Evolutionary conservation across 2,113 vertebrate genomes (phyloP), one percentile per base, ranked within the genome.

Genomic region (Marcusenius ussheri): DNA sequence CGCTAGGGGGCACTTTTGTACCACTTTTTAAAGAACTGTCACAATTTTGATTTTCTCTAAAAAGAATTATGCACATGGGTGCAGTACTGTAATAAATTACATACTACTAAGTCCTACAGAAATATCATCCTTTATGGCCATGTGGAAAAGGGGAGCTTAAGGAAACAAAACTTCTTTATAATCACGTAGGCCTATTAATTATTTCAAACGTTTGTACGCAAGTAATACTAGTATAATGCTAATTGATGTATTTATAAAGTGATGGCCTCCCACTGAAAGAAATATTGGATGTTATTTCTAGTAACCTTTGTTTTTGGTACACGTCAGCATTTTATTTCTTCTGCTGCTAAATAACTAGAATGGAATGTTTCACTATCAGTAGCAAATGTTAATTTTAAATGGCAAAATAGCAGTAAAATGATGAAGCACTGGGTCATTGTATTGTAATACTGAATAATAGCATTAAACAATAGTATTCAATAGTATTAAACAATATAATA

Each of bases 1-100:
- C 89, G 3, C 51, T 89, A 89, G 89, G 17, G 47, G 89, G 89
- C 89, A 58, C 74, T 58, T 24, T 89, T 47, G 70, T n/a, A 58
- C 11, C 51, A 58, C 35, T 35, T 88, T 58, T 27, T 27, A n/a
- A 47, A 84, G 42, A 53, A 13, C 84, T n/a, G 49, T 70, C 58
- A 49, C 1, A 47, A 88, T 83, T 83, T 83, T 2, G 35, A 83
- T 83, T 83, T 83, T 27, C 58, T 27, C 58, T 27, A 27, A 31
- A 31, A 70, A 31, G 62, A 70, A 31, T 70, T 1, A 70, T 70
- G 21, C 7, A n/a, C 21, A 42, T 21, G 42, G 17, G 7, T 45
- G 31, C 31, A 45, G 39, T 45, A 45, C 42, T 45, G 42, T 83
- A 83, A 70, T 31, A 31, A 70, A 70, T 70, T 31, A 70, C n/a